Base-by-base conservation (phyloP, 2,113 vertebrate genomes). In the Hippocampus comes region DNA sequence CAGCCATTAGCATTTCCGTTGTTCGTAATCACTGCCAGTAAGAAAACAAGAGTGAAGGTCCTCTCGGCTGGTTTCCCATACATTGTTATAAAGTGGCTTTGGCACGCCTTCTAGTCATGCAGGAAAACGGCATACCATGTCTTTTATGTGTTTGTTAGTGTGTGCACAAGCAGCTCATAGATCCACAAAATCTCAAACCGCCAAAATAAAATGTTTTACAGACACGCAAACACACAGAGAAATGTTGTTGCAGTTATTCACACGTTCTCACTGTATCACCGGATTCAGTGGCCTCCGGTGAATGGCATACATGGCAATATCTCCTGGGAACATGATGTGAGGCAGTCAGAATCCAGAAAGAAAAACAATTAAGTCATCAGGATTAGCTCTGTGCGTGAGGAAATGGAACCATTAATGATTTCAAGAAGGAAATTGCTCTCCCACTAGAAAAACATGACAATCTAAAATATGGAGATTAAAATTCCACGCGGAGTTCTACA, bases 1-100 rank as follows among this genome's bases (percentile, higher is more conserved):
- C 89, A 90, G 82, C 86, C 88, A 86, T 90, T 87, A 91, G 89
- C 87, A 90, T 90, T 92, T 91, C 89, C 86, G 88, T 66, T 5
- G 80, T 78, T 76, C 80, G 60, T 91, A 90, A 91, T 91, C 78
- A 73, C 83, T 66, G 63, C 70, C 14, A 74, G 70, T 84, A 84
- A 86, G 77, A 89, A 91, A 90, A 88, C 82, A 83, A 38, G 63
- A 49, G 70, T 72, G 85, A 80, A 84, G 79, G 75, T 64, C 74
- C 77, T 74, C 60, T 71, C 78, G 23, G 66, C 78, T 67, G 70
- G 74, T 76, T 87, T 87, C 86, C 87, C 88, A 88, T 81, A 87
- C 81, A 72, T 73, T 15, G 34, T 43, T 42, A 11, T 38, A 64
- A 73, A 74, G 78, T 70, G 78, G 63, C 73, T 84, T 78, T 65